Percentiles rank a stretch among this genome's conserved stretches.
phyloP scores from a whole-genome alignment of 2,888 invertebrate species.

The Troilus luridus region DNA sequence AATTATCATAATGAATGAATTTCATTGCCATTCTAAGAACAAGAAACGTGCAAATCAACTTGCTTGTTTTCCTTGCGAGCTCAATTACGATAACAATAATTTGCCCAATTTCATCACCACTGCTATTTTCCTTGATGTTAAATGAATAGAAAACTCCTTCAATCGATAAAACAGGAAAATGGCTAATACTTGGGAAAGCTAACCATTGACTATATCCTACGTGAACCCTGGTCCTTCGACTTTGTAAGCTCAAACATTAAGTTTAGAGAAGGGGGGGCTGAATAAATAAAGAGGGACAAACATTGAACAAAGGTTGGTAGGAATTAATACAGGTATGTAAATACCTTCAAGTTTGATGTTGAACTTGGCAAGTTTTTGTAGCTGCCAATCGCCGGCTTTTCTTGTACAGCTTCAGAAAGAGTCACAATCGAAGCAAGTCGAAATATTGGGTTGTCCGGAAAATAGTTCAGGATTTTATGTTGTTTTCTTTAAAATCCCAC shows the following conservation, averaged over 20 bases:
- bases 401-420: not conserved
- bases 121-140: not conserved
- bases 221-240: not conserved
- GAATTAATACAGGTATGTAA: slow-evolving; percentile 23
- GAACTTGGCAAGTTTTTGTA: not conserved
- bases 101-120: not conserved
- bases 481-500: no score
- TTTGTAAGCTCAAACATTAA: not conserved
- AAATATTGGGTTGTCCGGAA: no score
- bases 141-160: not conserved
- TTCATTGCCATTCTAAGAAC: no score
- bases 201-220: not conserved
- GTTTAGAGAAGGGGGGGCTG: not conserved
- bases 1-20: no score
- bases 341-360: not conserved
- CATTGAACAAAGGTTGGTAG: not conserved
- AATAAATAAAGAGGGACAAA: not conserved
- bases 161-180: not conserved
- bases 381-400: not conserved
- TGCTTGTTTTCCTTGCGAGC: not conserved
- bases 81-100: not conserved
- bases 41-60: no score
- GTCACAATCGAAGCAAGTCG: no score
- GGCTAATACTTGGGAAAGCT: not conserved
- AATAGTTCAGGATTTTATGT: no score